phyloP scores from a whole-genome alignment of 2,797 vertebrate species.

The Gila robusta region DNA sequence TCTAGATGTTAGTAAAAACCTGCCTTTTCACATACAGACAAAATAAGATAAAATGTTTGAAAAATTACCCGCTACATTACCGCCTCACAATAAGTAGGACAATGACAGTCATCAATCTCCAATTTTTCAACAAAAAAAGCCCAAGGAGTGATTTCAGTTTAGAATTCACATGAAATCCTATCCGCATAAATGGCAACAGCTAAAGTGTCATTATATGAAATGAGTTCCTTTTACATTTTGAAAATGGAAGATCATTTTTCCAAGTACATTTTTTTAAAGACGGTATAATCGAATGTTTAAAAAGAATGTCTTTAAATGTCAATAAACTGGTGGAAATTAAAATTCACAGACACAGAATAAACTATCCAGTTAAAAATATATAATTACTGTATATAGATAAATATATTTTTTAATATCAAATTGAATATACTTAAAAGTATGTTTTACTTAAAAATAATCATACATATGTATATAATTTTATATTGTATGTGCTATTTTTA shows the following conservation, averaged over 20 bases:
- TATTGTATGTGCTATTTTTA: not conserved
- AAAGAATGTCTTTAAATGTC: not conserved
- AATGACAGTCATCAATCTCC: not conserved
- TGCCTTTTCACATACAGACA: not conserved
- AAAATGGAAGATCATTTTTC: not conserved
- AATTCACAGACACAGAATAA: not conserved
- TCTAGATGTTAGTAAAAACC: not conserved
- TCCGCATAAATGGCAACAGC: not conserved
- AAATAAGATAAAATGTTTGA: not conserved
- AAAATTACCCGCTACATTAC: not conserved
- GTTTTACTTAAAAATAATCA: not conserved
- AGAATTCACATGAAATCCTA: not conserved
- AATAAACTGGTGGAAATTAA: not conserved
- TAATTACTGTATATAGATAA: no score
- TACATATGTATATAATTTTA: not conserved
- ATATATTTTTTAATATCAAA: not conserved
- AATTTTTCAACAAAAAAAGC: conserved; percentile 7
- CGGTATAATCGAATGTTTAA: not conserved
- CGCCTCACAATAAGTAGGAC: not conserved
- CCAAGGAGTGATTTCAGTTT: not conserved
- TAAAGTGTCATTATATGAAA: not conserved
- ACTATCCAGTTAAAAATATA: not conserved
- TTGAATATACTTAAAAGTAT: not conserved
- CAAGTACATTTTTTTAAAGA: not conserved
- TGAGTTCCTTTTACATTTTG: not conserved